phyloP scores from a whole-genome alignment of 2,888 invertebrate genomes.

The Drosophila anomalata region DNA sequence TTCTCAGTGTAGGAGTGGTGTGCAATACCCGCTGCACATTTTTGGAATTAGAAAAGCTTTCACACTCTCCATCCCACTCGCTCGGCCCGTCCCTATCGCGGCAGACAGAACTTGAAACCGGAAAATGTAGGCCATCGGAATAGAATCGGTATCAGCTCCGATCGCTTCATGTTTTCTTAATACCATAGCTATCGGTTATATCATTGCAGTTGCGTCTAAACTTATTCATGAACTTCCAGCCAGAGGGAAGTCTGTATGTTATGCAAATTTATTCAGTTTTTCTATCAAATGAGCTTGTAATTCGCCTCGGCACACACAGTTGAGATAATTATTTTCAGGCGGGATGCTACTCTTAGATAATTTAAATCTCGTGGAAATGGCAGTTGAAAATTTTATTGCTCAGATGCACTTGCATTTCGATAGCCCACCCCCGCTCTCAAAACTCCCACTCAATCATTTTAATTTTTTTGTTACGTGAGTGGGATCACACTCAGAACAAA shows the following conservation, averaged over 20 bases:
- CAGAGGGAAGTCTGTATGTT: conserved; percentile 4
- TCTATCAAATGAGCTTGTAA: conserved; percentile 3
- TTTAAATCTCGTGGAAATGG: neutral
- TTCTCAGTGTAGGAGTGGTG: neutral
- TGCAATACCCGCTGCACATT: conserved; percentile 18
- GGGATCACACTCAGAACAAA: neutral
- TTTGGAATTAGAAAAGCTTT: conserved; percentile 23
- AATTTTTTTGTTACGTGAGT: conserved; percentile 19
- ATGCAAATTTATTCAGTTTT: conserved; percentile 28
- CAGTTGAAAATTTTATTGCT: conserved; percentile 1
- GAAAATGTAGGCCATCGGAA: conserved; percentile 37
- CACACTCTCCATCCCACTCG: neutral
- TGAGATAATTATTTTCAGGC: conserved; percentile 17
- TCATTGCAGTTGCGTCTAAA: conserved; percentile 12
- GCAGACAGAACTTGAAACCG: conserved; percentile 30
- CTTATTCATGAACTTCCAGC: conserved; percentile 16
- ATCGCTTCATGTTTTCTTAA: conserved; percentile 5
- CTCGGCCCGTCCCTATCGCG: neutral
- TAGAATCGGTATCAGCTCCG: conserved; percentile 20
- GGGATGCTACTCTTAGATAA: conserved; percentile 8
- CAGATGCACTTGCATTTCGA: neutral
- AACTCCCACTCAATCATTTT: conserved; percentile 8
- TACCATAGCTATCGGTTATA: neutral
- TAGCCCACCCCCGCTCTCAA: neutral
- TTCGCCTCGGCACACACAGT: conserved; percentile 3